Base-by-base conservation (phyloP, 2,888 invertebrate species). In the Drosophila mercatorum region DNA sequence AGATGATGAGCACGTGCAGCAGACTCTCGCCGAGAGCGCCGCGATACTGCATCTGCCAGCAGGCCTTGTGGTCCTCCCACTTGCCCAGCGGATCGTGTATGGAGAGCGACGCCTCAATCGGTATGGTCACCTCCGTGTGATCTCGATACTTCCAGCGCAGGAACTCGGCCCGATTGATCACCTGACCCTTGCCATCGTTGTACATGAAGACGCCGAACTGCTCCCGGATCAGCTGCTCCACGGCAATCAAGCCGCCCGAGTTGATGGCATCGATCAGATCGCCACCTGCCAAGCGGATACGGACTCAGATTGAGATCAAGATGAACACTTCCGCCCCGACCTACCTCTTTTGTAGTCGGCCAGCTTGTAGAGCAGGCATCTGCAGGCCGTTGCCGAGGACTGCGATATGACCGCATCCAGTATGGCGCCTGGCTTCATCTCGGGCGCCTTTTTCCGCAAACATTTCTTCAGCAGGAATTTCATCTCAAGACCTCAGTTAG, bases 1-100 rank as follows among this genome's bases (percentile, higher is more conserved):
- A 97, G 83, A 99, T 98, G 78, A 98, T 98, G 60, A 99, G 94
- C 4, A 99, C 96, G 91, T 99, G 99, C 12, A 99, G 94, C 2
- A 99, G 94, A 5, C 97, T 98, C 93, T 99, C 99, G 0, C 99
- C 99, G 0, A 99, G 94, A 0, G 98, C 97, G 0, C 99, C 99
- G 12, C 99, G 94, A 91, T 97, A 97, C 89, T 97, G 97, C 96
- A 99, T 97, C 92, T 98, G 97, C 99, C 99, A 99, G 92, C 99
- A 98, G 0, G 98, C 98, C 78, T 97, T 96, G 93, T 98, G 98
- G 91, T 98, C 97, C 74, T 94, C 94, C 97, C 97, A 97, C 90
- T 97, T 96, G 46, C 96, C 96, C 31, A 98, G 93, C 0, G 98
- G 97, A 92, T 98, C 98, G 90, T 97, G 96, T 0, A 95, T 95